phyloP scores from a whole-genome alignment of 2,797 vertebrate species.

The Cyclura pinguis region DNA sequence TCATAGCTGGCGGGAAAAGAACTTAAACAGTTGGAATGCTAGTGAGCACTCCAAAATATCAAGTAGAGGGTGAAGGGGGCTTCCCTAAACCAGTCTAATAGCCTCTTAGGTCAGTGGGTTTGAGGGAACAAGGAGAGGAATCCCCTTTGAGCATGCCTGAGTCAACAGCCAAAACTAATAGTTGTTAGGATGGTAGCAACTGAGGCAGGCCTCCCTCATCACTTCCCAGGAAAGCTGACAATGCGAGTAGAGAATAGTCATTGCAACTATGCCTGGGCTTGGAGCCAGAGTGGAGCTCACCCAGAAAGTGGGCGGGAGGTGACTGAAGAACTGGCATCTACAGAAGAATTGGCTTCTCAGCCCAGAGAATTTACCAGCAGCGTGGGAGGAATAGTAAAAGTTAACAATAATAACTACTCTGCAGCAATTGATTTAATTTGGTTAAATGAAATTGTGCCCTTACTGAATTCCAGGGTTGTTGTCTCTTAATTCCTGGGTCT shows the following conservation, averaged over 20 bases:
- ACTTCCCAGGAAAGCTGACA: not conserved
- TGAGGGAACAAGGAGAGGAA: not conserved
- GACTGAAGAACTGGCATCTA: not conserved
- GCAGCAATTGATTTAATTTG: not conserved
- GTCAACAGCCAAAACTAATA: not conserved
- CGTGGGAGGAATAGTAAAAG: not conserved
- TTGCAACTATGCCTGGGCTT: not conserved
- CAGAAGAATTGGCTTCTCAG: not conserved
- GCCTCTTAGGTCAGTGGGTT: not conserved
- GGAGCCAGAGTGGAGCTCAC: not conserved
- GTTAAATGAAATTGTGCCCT: not conserved
- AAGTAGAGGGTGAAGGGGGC: not conserved
- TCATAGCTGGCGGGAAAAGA: not conserved
- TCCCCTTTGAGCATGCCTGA: not conserved
- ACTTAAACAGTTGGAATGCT: too few species aligned
- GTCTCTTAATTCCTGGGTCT: not conserved
- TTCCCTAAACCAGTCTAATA: not conserved
- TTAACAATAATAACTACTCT: not conserved
- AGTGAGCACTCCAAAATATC: not conserved
- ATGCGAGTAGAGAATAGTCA: not conserved
- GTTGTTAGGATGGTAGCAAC: not conserved
- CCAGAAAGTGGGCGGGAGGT: not conserved
- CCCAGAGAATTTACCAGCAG: not conserved
- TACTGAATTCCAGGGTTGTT: not conserved
- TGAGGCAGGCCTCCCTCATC: not conserved